phyloP scores from a whole-genome alignment of 2,888 invertebrate genomes.

The Acronicta aceris region DNA sequence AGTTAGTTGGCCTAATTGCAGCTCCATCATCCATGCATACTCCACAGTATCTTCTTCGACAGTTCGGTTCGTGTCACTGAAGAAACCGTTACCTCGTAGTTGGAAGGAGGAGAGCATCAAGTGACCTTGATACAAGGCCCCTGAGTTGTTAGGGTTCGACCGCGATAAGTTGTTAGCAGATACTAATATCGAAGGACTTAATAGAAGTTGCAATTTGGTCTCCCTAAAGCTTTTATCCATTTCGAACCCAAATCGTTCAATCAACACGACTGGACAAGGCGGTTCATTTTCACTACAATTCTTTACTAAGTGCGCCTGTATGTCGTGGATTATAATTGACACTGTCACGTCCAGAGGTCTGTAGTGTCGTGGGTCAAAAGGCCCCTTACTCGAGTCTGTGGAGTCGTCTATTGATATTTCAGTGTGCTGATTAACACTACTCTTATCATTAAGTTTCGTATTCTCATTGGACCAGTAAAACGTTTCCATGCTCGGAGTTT shows the following conservation, averaged over 20 bases:
- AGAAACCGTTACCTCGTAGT: constrained; percentile 98
- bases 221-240: constrained; percentile 98
- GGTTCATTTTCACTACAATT: constrained; percentile 97
- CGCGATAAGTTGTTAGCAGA: constrained; percentile 93
- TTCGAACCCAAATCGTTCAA: constrained; percentile 98
- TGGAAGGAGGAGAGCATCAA: constrained; percentile 95
- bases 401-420: constrained; percentile 91
- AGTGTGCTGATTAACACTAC: constrained; percentile 82
- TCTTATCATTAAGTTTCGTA: constrained; percentile 78
- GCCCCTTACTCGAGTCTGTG: constrained; percentile 88
- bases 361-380: constrained; percentile 96
- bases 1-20: constrained; percentile 97
- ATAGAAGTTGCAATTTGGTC: constrained; percentile 96
- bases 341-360: constrained; percentile 97
- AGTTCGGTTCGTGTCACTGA: constrained; percentile 96
- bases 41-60: constrained; percentile 98
- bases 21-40: constrained; percentile 99
- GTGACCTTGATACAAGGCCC: constrained; percentile 93
- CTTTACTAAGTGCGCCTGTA: constrained; percentile 97
- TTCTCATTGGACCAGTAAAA: constrained; percentile 81
- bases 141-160: constrained; percentile 84
- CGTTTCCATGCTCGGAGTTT: constrained; percentile 85
- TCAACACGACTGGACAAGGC: constrained; percentile 96
- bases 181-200: constrained; percentile 96
- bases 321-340: constrained; percentile 97